Percentiles rank a stretch among this genome's conserved stretches.
These are phyloP conservation scores for Helleia helle DNA, from an alignment of 2,888 invertebrate species.

Conservation along the genomic window DNA sequence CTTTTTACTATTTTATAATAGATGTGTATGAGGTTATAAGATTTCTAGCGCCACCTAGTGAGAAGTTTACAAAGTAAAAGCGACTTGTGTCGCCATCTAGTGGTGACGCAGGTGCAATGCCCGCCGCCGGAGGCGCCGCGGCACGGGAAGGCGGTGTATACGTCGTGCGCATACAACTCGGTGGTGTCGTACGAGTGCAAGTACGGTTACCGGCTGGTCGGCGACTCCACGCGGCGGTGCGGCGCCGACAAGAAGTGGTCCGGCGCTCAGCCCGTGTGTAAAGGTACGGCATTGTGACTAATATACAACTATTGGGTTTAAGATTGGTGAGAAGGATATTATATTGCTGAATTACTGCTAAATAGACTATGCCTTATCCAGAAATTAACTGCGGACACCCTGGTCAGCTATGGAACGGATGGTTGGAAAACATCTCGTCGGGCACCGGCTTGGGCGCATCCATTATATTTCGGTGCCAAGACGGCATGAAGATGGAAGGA, in stretches of 20 bases:
- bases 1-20: too few relatives aligned
- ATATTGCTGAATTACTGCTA: too few relatives aligned
- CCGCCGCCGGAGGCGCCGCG: constrained; percentile 92
- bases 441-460: constrained; percentile 94
- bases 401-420: constrained; percentile 95
- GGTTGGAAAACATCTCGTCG: constrained; percentile 91
- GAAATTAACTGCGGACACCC: constrained; percentile 98
- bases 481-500: constrained; percentile 92
- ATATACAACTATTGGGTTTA: too few relatives aligned
- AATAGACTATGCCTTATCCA: constrained; percentile 36
- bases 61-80: constrained; percentile 38
- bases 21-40: not conserved
- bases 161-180: constrained; percentile 95
- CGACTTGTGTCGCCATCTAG: constrained; percentile 71
- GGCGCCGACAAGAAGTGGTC: constrained; percentile 97
- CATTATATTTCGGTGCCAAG: constrained; percentile 93
- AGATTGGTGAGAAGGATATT: too few relatives aligned
- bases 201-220: constrained; percentile 92
- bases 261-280: constrained; percentile 91
- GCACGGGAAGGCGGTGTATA: constrained; percentile 94
- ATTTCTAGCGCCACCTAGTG: not conserved
- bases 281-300: constrained; percentile 79
- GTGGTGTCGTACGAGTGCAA: constrained; percentile 97
- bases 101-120: constrained; percentile 95
- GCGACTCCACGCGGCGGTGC: constrained; percentile 92